These are phyloP conservation scores for Epirrhoe alternata DNA, from an alignment of 2,888 invertebrate species.

Conservation along the genomic window DNA sequence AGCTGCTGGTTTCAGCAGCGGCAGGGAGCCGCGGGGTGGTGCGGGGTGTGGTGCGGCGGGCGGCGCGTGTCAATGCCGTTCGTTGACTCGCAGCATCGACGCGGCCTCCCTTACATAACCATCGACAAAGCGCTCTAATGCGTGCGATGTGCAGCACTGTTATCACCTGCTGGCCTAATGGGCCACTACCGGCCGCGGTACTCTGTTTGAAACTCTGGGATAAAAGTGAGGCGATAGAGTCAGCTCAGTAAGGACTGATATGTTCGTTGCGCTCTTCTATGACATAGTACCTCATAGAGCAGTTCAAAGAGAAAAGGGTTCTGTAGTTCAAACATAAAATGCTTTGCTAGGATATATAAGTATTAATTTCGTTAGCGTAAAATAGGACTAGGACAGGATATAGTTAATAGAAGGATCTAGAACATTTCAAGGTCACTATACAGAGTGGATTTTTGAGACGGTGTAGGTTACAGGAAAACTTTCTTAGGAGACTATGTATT, in stretches of 20 bases:
- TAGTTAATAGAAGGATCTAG: neutral
- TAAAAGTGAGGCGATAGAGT: constrained; percentile 8
- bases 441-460: too few relatives aligned
- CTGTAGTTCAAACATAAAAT: neutral
- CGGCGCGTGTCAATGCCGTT: constrained; percentile 84
- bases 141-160: constrained; percentile 70
- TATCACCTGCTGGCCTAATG: constrained; percentile 37
- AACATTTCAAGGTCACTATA: constrained; percentile 15
- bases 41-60: constrained; percentile 60
- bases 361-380: neutral
- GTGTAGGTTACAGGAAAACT: too few relatives aligned
- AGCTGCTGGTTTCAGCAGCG: constrained; percentile 84
- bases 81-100: constrained; percentile 82
- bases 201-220: neutral
- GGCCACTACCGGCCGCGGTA: constrained; percentile 32
- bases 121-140: constrained; percentile 79
- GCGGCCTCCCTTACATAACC: constrained; percentile 85
- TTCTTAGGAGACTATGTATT: too few relatives aligned
- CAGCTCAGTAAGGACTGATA: constrained; percentile 1
- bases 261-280: neutral
- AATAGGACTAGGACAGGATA: neutral
- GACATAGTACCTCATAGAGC: constrained; percentile 2
- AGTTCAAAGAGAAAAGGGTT: neutral
- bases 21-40: constrained; percentile 58
- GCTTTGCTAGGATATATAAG: neutral